A percentile compares a stretch with the other conserved stretches of the same genome.
These are phyloP conservation scores for Chrysodeixis includens DNA, from an alignment of 2,888 invertebrate genomes.

Conservation along the genomic window DNA sequence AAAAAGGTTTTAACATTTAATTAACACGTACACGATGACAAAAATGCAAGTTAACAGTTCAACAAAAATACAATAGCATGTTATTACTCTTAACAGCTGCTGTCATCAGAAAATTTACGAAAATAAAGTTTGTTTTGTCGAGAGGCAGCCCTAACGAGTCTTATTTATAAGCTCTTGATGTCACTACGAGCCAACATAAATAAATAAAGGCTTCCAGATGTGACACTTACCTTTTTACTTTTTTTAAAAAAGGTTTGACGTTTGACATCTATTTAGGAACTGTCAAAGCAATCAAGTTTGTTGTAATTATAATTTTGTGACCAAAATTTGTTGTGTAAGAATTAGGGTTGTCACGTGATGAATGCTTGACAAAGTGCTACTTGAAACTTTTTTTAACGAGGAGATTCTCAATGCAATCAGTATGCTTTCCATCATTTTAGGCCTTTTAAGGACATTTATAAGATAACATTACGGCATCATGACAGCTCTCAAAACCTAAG, in stretches of 20 bases:
- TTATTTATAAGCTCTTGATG: slow-evolving; percentile 74
- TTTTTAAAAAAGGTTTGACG: slow-evolving; percentile 47
- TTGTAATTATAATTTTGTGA: not conserved
- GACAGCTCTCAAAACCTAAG: no score
- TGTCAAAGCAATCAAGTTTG: slow-evolving; percentile 32
- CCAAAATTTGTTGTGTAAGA: not conserved
- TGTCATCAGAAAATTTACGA: slow-evolving; percentile 21
- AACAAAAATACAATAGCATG: not conserved
- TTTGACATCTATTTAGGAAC: slow-evolving; percentile 43
- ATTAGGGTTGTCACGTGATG: not conserved
- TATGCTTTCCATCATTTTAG: no score
- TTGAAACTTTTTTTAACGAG: no score
- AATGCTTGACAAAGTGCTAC: not conserved
- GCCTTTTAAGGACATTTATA: no score
- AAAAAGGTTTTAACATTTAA: not conserved
- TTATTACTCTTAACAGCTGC: not conserved
- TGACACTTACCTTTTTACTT: slow-evolving; percentile 52
- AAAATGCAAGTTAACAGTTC: not conserved
- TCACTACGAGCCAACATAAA: slow-evolving; percentile 67
- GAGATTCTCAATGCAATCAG: no score
- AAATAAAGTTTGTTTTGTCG: slow-evolving; percentile 49
- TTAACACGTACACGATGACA: not conserved
- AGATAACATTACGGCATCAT: no score
- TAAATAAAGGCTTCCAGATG: slow-evolving; percentile 62
- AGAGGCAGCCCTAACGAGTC: slow-evolving; percentile 67